Base-by-base conservation (phyloP, 2,888 invertebrate species). In the Nomada fabriciana region DNA sequence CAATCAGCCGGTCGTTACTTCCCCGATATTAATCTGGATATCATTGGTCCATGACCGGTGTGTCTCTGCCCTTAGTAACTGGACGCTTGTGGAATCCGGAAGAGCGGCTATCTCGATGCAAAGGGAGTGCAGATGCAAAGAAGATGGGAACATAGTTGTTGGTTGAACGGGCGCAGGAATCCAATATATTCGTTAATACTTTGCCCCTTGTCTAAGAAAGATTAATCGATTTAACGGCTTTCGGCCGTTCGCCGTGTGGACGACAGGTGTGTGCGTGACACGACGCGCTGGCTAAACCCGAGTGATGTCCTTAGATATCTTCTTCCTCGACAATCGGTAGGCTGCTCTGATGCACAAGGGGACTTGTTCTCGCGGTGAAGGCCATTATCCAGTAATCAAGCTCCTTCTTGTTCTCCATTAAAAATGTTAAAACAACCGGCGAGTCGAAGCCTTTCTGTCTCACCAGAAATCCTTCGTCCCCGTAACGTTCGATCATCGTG, bases 401-500 rank as follows among this genome's bases (percentile, higher is more conserved):
- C 53, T 96, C 96, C 76, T 95, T 94, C 76, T 95, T 94, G 25
- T 95, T 94, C 85, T 96, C 96, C 83, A 94, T 92, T 86, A 95
- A 90, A 90, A 96, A 96, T 82, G 95, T 96, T 11, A 96, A 94
- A 1, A 95, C 94, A 83, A 95, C 94, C 20, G 96, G 95, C 42
- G 95, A 95, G 89, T 96, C 96, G 91, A 95, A 95, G n/a, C 95
- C 96, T 86, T 95, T 95, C 90, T 96, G 96, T 60, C 96, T 91
- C 11, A 96, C 94, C 52, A 94, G 93, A 89, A 96, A 95, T 0
- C 96, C 95, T 67, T 94, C 94, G 80, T 94, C 94, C 4, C 94
- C 94, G 57, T 94, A 94, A 65, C 94, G 94, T 86, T 96, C 95
- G 61, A 95, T 94, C n/a, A 93, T 94, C 15, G 96, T 96, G 89